A percentile compares a stretch with the other conserved stretches of the same genome.
These are phyloP conservation scores for Urocitellus parryii DNA, from an alignment of 2,113 vertebrate species.

Conservation along the genomic window DNA sequence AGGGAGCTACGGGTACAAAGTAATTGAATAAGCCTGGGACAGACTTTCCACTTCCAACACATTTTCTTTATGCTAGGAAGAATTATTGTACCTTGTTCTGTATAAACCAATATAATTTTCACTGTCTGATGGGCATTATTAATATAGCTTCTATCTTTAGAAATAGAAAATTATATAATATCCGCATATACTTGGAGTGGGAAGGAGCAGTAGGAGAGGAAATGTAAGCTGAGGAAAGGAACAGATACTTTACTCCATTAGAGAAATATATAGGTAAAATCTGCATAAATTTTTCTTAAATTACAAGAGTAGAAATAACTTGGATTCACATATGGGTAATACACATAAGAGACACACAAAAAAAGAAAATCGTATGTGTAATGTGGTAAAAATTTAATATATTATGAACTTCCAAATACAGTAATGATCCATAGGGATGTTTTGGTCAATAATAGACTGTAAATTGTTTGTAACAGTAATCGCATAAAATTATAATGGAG, in stretches of 20 bases:
- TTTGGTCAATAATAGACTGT: accelerated
- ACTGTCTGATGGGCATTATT: not conserved
- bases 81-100: not conserved
- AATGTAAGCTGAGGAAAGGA: not conserved
- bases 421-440: not conserved
- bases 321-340: not conserved
- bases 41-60: not conserved
- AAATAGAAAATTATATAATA: not conserved
- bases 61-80: not conserved
- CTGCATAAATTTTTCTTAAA: not conserved
- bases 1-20: accelerated
- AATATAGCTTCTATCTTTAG: not conserved
- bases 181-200: not conserved
- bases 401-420: not conserved
- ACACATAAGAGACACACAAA: not conserved
- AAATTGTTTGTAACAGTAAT: not conserved
- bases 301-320: not conserved
- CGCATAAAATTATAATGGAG: not conserved
- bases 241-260: not conserved
- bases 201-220: not conserved
- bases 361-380: not conserved
- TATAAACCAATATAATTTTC: not conserved
- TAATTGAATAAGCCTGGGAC: not conserved
- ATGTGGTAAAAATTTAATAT: not conserved
- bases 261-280: not conserved